Conservation (phyloP, 64 coral and sea anemone species). For the Stylophora pistillata region DNA sequence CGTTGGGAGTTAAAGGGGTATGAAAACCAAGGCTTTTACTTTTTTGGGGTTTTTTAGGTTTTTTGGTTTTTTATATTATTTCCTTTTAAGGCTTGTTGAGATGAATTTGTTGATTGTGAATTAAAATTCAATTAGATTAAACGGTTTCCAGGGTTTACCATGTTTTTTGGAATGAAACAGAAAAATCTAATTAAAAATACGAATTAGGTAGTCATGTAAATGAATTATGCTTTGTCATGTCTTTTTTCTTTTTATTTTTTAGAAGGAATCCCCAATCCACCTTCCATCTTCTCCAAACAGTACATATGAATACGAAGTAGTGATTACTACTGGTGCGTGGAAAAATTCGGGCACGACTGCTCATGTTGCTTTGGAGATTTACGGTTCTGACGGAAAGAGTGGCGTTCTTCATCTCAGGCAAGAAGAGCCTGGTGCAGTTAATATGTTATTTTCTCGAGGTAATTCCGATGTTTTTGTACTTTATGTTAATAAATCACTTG, state of each 20-base stretch:
- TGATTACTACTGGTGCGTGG: constrained; percentile 47
- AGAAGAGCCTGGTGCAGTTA: not conserved
- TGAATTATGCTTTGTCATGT: not conserved
- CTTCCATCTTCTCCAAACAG: not conserved
- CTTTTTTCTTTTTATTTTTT: not conserved
- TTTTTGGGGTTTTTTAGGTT: too few species aligned
- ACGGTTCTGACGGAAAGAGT: constrained; percentile 33
- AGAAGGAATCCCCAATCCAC: not conserved
- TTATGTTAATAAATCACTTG: constrained; percentile 18
- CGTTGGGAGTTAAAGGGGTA: too few species aligned
- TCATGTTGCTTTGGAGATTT: constrained; percentile 33
- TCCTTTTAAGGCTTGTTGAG: too few species aligned
- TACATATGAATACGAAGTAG: constrained; percentile 11
- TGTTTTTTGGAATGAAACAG: too few species aligned
- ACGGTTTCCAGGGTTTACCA: too few species aligned
- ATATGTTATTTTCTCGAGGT: not conserved
- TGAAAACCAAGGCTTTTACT: too few species aligned
- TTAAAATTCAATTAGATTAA: too few species aligned
- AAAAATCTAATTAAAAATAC: too few species aligned
- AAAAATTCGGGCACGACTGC: constrained; percentile 51
- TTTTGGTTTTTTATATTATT: too few species aligned
- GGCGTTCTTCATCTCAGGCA: not conserved
- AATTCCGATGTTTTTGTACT: constrained; percentile 30
- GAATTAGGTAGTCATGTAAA: too few species aligned
- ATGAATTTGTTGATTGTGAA: too few species aligned